These are phyloP conservation scores for Plecturocebus donacophilus DNA, from an alignment of 2,113 vertebrate species.

Conservation along the genomic window DNA sequence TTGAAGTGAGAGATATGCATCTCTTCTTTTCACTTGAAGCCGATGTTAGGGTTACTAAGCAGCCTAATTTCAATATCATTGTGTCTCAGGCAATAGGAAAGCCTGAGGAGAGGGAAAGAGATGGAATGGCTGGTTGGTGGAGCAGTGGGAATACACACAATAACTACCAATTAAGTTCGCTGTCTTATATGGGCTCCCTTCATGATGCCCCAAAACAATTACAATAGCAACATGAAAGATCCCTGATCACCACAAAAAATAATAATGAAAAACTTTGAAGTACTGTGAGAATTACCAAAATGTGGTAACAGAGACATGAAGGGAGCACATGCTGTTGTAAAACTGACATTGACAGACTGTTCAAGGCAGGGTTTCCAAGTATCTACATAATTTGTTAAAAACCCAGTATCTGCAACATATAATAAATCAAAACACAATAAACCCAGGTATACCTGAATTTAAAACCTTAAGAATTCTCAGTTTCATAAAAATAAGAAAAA, in stretches of 20 bases:
- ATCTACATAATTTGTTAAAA: not conserved
- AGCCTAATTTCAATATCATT: no score
- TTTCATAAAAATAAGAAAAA: not conserved
- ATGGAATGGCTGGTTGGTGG: no score
- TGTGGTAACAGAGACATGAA: not conserved
- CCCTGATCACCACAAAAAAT: not conserved
- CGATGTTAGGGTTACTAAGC: no score
- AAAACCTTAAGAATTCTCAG: not conserved
- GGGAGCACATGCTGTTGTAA: not conserved
- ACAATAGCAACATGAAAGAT: not conserved
- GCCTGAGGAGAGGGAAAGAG: no score
- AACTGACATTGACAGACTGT: not conserved
- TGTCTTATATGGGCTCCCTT: not conserved
- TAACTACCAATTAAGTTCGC: not conserved
- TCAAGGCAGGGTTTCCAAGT: not conserved
- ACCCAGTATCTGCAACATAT: not conserved
- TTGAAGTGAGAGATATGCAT: no score
- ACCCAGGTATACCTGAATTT: not conserved
- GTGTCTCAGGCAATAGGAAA: no score
- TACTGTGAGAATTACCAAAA: not conserved
- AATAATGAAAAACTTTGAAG: not conserved
- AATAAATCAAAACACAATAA: not conserved
- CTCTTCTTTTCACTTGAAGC: no score
- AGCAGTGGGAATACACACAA: not conserved
- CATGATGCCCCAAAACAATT: not conserved